Conservation (phyloP, 1,140 invertebrate species). For the Cotesia chilonis region DNA sequence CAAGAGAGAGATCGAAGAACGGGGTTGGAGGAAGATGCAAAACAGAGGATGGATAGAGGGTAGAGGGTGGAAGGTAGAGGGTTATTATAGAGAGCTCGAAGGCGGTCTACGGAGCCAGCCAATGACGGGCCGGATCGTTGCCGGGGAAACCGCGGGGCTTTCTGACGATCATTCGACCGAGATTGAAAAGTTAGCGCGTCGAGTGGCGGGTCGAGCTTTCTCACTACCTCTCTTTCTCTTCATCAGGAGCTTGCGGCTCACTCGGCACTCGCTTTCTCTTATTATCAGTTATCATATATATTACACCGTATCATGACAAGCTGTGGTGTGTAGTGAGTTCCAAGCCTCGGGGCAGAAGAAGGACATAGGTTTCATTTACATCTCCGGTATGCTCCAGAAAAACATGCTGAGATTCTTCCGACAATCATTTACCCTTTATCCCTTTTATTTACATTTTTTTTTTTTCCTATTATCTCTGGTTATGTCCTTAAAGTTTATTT, state of each 20-base stretch:
- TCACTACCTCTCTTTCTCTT: conserved; percentile 17
- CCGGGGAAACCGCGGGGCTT: conserved; percentile 61
- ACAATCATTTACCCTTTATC: conserved; percentile 24
- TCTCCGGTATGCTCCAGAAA: conserved; percentile 15
- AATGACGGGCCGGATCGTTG: conserved; percentile 64
- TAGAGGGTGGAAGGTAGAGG: conserved; percentile 28
- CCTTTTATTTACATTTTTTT: background rate
- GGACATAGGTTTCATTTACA: conserved; percentile 15
- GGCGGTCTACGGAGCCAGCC: conserved; percentile 52
- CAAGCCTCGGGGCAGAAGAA: conserved; percentile 9
- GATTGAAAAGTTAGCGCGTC: conserved; percentile 65
- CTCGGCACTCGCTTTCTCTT: conserved; percentile 5
- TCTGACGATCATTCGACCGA: conserved; percentile 62
- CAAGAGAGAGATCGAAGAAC: conserved; percentile 14
- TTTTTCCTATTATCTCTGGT: conserved; percentile 6
- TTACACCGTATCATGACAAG: background rate
- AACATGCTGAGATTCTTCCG: conserved; percentile 18
- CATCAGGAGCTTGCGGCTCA: background rate
- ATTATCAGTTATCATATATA: background rate
- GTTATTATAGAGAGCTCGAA: conserved; percentile 30
- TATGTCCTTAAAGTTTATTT: background rate
- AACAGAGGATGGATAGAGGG: conserved; percentile 26
- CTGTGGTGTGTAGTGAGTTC: no score
- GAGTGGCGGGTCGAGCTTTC: conserved; percentile 28
- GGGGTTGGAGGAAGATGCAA: conserved; percentile 20